Base-by-base conservation (phyloP, 2,888 invertebrate genomes). In the Synanthedon formicaeformis region DNA sequence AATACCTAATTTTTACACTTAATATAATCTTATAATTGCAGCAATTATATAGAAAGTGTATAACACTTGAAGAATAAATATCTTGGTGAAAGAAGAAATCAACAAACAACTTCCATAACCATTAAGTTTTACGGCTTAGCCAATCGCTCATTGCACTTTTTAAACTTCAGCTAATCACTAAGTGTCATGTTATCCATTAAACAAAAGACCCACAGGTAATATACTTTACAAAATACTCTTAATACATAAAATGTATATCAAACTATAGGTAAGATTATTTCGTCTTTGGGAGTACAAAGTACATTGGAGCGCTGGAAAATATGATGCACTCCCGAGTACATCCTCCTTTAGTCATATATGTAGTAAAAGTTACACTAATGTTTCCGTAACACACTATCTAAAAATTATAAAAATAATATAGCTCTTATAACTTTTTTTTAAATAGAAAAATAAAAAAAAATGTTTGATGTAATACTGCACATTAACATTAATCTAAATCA, bases 401-500 rank as follows among this genome's bases (percentile, higher is more conserved):
- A 75, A 77, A 78, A 75, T 75, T 76, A 81, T 78, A 80, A 81
- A 81, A 81, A 82, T 81, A 82, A 81, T 74, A 78, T 78, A 80
- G 68, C 72, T 80, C 74, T 78, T 73, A 74, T 65, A 78, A 73
- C 5, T 60, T 50, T 69, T 73, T 69, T 65, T 64, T 74, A 73
- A 73, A 81, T 81, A 82, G 75, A 82, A 83, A 84, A 84, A 78
- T 70, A 75, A 73, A 73, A 75, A n/a, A 49, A 81, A 83, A 75
- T 75, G 75, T 62, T 62, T 72, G 75, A 73, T 82, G 80, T 87
- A 87, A 87, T 86, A 86, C 86, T 87, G 86, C 81, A 82, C 73
- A 75, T 75, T 75, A 75, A 70, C 72, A 75, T 78, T 81, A 81
- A 69, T 78, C 82, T 85, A 80, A 83, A 82, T 87, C 86, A 87